A percentile compares a stretch with the other conserved stretches of the same genome.
phyloP scores from a whole-genome alignment of 2,113 vertebrate genomes.

The Gnathonemus echidnorhynchus region DNA sequence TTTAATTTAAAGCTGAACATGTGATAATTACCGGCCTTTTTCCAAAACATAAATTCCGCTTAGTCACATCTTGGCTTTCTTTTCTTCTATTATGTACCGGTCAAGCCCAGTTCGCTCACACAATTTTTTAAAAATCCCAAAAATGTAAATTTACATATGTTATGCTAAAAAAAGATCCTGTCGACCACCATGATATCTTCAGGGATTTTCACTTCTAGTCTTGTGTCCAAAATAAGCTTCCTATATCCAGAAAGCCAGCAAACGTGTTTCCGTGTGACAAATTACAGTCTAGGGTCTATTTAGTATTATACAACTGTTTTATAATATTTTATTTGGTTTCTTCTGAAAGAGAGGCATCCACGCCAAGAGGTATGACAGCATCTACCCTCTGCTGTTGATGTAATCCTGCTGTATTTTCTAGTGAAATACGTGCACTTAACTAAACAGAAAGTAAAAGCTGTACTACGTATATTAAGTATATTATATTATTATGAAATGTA shows the following conservation, averaged over 20 bases:
- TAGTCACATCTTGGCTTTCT: not conserved
- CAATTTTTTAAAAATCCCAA: not conserved
- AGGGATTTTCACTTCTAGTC: not conserved
- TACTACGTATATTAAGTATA: too few relatives aligned
- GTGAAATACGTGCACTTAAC: not conserved
- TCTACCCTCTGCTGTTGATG: not conserved
- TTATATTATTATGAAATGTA: not conserved
- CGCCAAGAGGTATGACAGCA: not conserved
- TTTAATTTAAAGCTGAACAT: not conserved
- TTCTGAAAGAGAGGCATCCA: not conserved
- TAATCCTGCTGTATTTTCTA: not conserved
- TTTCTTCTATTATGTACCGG: not conserved
- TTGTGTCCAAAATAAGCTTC: conserved; percentile 10
- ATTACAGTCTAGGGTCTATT: conserved; percentile 16
- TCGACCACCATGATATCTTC: not conserved
- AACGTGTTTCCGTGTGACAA: conserved; percentile 17
- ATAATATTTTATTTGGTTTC: not conserved
- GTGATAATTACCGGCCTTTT: not conserved
- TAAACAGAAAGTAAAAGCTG: not conserved
- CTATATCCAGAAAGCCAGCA: not conserved
- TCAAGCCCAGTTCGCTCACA: not conserved
- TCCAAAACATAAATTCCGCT: not conserved
- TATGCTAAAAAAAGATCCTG: not conserved
- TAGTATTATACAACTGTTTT: conserved; percentile 1
- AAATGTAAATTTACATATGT: not conserved